A percentile compares a stretch with the other conserved stretches of the same genome.
Evolutionary conservation across 2,113 vertebrate genomes (phyloP).

Genomic region (Thryonomys swinderianus): DNA sequence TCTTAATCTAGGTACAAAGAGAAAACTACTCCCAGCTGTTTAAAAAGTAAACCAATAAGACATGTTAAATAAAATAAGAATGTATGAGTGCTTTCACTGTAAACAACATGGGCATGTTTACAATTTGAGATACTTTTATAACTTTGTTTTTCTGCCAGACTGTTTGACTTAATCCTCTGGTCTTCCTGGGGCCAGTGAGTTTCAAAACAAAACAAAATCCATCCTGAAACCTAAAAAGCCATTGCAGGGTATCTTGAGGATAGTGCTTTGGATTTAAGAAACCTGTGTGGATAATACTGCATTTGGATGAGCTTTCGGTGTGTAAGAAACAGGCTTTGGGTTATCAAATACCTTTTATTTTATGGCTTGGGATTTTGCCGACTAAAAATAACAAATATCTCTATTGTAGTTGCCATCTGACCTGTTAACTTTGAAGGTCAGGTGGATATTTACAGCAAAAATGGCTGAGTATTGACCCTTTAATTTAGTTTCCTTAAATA

Average conservation of each 20-base stretch:
- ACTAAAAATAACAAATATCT: not conserved
- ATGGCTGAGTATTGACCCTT: not conserved
- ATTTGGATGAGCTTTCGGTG: not conserved
- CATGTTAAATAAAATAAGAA: conserved; percentile 43
- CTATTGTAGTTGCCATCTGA: not conserved
- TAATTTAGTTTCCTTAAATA: not conserved
- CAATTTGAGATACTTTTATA: conserved; percentile 22
- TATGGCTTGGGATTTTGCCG: not conserved
- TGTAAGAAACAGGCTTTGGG: not conserved
- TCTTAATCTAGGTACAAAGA: conserved; percentile 39
- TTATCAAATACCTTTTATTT: not conserved
- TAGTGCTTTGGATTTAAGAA: not conserved
- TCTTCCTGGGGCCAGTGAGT: not conserved
- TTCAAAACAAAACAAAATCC: not conserved
- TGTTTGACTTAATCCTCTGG: not conserved
- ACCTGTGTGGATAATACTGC: not conserved
- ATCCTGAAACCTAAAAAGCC: not conserved
- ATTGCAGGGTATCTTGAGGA: not conserved
- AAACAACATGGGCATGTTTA: not conserved
- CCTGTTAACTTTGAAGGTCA: not conserved
- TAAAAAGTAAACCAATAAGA: conserved; percentile 52
- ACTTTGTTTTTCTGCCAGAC: not conserved
- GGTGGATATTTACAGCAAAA: not conserved
- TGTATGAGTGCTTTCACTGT: not conserved
- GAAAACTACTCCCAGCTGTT: conserved; percentile 15